These are phyloP conservation scores for Nephotettix cincticeps DNA, from an alignment of 1,140 invertebrate genomes.

Conservation along the genomic window DNA sequence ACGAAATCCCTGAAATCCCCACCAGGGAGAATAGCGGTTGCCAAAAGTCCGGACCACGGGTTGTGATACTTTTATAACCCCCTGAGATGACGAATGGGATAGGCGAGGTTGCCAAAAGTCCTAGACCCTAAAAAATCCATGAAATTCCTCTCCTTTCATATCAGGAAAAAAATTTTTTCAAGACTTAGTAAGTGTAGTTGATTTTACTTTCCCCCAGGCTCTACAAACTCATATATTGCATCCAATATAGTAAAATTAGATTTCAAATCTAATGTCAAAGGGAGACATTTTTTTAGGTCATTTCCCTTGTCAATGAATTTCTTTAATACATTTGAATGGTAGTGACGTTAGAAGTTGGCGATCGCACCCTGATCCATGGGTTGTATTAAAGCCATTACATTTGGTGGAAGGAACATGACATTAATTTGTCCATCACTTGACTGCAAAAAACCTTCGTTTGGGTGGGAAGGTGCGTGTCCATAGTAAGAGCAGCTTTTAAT, in stretches of 20 bases:
- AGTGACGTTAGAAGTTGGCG: not conserved
- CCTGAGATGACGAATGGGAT: no score
- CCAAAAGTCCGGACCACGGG: no score
- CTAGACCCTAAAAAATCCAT: no score
- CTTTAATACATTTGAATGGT: not conserved
- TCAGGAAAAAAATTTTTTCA: no score
- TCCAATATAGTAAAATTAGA: not conserved
- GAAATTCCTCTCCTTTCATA: no score
- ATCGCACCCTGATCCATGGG: not conserved
- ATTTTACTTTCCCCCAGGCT: no score
- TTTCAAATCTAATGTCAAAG: no score
- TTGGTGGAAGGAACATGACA: constrained; percentile 3
- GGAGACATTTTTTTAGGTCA: not conserved
- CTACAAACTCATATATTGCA: constrained; percentile 28
- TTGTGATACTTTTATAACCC: no score
- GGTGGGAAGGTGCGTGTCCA: constrained; percentile 24
- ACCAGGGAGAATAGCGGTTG: no score
- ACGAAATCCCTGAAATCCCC: no score
- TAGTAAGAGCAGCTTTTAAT: not conserved
- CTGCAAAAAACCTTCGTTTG: constrained; percentile 16
- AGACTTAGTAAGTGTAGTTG: not conserved
- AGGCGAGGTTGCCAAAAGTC: no score
- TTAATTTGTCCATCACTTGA: constrained; percentile 19
- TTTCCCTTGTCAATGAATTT: not conserved
- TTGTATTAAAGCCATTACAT: no score